phyloP scores from a whole-genome alignment of 2,113 vertebrate species.

The Zapornia atra region DNA sequence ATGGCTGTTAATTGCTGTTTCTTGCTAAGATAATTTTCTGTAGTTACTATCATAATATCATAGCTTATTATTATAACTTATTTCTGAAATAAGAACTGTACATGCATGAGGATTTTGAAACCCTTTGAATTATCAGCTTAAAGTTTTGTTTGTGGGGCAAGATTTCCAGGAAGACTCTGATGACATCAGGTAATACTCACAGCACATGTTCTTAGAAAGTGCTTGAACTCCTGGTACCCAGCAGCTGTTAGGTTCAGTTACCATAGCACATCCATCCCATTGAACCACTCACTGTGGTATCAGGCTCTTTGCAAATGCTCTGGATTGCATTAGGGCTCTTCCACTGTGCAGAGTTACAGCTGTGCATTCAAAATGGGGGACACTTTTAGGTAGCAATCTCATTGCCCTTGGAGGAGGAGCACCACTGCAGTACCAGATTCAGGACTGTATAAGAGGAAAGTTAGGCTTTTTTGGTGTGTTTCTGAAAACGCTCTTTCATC shows the following conservation, averaged over 20 bases:
- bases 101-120: background rate
- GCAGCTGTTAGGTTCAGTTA: background rate
- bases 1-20: background rate
- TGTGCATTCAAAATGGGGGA: background rate
- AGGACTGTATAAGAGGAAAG: background rate
- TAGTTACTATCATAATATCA: background rate
- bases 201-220: constrained; percentile 8
- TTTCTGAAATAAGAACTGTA: background rate
- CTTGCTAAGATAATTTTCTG: background rate
- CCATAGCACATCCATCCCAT: background rate
- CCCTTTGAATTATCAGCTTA: background rate
- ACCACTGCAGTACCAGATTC: background rate
- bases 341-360: background rate
- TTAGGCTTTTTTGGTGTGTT: background rate
- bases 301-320: background rate
- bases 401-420: background rate
- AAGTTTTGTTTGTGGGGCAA: background rate
- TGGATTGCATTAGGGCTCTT: background rate
- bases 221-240: background rate
- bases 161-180: background rate
- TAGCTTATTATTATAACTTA: background rate
- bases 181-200: background rate
- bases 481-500: background rate
- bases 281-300: background rate
- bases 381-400: background rate